Evolutionary conservation across 2,797 vertebrate genomes (phyloP), one percentile per base, ranked within the genome.

Genomic region (Mus spretus): DNA sequence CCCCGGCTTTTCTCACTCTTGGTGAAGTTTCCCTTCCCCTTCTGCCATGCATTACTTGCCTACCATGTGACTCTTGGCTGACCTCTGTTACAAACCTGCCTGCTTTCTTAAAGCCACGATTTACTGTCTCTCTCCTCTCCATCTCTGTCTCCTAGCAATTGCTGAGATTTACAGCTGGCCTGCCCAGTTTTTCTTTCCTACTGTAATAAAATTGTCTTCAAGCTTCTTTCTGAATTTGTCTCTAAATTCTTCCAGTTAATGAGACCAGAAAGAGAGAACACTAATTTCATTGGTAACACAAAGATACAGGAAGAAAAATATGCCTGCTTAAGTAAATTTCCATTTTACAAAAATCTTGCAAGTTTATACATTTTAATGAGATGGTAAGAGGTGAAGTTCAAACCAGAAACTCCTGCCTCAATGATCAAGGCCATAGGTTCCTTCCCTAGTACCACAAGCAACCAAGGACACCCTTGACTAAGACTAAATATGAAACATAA

Each of bases 261-360:
- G n/a, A 74, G 50, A 74, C 50, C 14, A 87, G 17, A 87, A 17
- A 87, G 1, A 74, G n/a, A 88, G 53, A 40, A 57, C n/a, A 74
- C n/a, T n/a, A 70, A 40, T 57, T 57, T 57, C 67, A 11, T 31
- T 55, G 37, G 9, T 31, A 57, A 87, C 85, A 37, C 53, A 94
- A 44, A 80, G 65, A 87, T 31, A 94, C 44, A 84, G 57, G 78
- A 57, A 96, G 61, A 80, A 94, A 91, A 96, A 87, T 59, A 44
- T 80, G 44, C 13, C 88, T 61, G 83, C 24, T 85, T 47, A 94
- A 93, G 83, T 63, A 94, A 94, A 90, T 86, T 61, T 82, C 19
- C 34, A 74, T 91, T 93, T 92, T 13, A 47, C 11, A 81, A 6
- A 87, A 91, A 50, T 47, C 63, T 24, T 70, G 15, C 24, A 96